phyloP scores from a whole-genome alignment of 2,797 vertebrate genomes.

The Lacerta agilis region DNA sequence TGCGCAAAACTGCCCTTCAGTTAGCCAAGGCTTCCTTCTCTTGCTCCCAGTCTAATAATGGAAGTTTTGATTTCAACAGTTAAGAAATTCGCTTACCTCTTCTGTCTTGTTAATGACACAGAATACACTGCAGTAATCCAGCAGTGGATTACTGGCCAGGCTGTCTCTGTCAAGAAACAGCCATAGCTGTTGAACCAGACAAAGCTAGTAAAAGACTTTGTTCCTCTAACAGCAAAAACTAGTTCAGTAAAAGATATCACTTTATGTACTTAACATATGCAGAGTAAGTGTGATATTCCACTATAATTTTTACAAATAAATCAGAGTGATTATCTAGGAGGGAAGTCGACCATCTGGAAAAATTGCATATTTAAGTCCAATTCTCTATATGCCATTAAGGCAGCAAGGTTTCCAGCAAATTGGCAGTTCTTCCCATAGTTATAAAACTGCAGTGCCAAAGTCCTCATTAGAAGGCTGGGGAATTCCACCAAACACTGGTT shows the following conservation, averaged over 20 bases:
- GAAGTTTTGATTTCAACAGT: background rate
- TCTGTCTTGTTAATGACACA: background rate
- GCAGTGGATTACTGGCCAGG: too few species aligned
- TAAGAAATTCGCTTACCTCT: background rate
- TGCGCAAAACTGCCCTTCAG: background rate
- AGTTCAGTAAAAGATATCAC: background rate
- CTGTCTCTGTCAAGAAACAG: background rate
- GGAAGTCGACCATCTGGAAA: background rate
- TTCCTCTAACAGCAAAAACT: background rate
- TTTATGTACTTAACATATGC: background rate
- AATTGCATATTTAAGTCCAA: background rate
- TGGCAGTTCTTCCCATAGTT: constrained; percentile 14
- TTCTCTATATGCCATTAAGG: constrained; percentile 4
- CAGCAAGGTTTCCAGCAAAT: constrained; percentile 17
- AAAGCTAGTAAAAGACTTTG: too few species aligned
- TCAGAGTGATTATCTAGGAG: background rate
- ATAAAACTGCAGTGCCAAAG: background rate
- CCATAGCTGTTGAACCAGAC: background rate
- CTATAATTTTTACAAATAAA: background rate
- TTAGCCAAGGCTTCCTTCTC: background rate
- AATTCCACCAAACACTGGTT: background rate
- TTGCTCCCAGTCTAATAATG: background rate
- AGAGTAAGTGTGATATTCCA: background rate
- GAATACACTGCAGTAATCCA: too few species aligned
- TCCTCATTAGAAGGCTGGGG: constrained; percentile 2